These are phyloP conservation scores for Opisthograptis luteolata DNA, from an alignment of 2,888 invertebrate genomes.

Conservation along the genomic window DNA sequence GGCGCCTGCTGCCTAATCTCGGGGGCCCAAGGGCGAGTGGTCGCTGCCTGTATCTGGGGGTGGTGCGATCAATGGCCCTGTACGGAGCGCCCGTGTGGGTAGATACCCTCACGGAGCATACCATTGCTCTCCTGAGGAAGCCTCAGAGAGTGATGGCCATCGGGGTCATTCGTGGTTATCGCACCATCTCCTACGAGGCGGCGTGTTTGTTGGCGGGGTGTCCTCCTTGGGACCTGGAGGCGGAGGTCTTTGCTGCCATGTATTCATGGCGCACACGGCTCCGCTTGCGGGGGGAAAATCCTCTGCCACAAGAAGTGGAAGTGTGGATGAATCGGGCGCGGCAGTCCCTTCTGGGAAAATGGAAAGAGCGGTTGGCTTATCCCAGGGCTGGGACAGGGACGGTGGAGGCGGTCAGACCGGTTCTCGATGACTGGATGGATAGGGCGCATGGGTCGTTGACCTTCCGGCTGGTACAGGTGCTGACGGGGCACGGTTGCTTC, in stretches of 20 bases:
- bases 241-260: not conserved
- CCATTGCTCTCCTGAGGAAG: not conserved
- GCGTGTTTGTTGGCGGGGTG: constrained; percentile 8
- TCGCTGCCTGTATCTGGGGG: not conserved
- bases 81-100: not conserved
- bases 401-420: not conserved
- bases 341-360: not conserved
- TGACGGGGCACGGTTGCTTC: no score
- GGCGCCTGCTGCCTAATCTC: constrained; percentile 1
- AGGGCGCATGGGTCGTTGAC: no score
- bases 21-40: not conserved
- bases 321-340: not conserved
- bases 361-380: not conserved
- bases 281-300: not conserved
- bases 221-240: constrained; percentile 16
- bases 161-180: constrained; percentile 8
- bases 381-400: not conserved
- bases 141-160: constrained; percentile 4
- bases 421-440: not conserved
- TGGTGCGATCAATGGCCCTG: no score
- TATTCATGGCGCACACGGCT: not conserved
- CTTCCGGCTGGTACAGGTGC: no score
- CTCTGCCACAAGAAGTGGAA: not conserved
- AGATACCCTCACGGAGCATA: not conserved
- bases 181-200: constrained; percentile 16